Base-by-base conservation (phyloP, 2,797 vertebrate genomes). In the Esox masquinongy region DNA sequence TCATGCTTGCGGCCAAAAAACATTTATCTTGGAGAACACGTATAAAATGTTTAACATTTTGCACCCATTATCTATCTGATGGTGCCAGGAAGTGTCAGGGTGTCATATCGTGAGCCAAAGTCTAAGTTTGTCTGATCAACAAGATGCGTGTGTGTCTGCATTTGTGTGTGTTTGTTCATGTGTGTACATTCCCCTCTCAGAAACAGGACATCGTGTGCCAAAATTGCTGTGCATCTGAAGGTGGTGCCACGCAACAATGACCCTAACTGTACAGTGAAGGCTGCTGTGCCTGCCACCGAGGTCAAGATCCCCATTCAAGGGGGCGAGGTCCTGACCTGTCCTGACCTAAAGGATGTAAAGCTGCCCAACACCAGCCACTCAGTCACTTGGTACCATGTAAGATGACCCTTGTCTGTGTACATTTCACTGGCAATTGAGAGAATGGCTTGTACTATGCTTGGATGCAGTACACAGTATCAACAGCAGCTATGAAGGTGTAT, bases 171-270 rank as follows among this genome's bases (percentile, higher is more conserved):
- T 73, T 39, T 26, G 39, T 43, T 6, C 9, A 9, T 43, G 26
- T 68, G 15, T 49, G 36, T 4, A 11, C 73, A 24, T 76, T 53
- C 31, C 43, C 61, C 79, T 53, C 86, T 53, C 86, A 99, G 97
- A 26, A 98, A 98, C 79, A 94, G 91, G 72, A 94, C 96, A 0
- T 96, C 94, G 24, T 97, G 97, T 90, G 94, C 92, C 75, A 96
- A 95, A 92, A 95, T 95, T 15, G 89, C 95, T 0, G 94, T 97
- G 85, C 92, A 91, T 0, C 87, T 99, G 77, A 93, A 92, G 70
- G 96, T 99, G 63, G 53, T 95, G 74, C 87, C 29, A 0, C 81
- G 9, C 90, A 94, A 77, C 89, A 80, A 31, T 47, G 6, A 15
- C 83, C 2, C 90, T 53, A 59, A 3, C 22, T 94, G 93, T 82